Percentiles rank a stretch among this genome's conserved stretches.
Evolutionary conservation across 2,113 vertebrate species (phyloP).

Genomic region (Laticauda laticaudata): DNA sequence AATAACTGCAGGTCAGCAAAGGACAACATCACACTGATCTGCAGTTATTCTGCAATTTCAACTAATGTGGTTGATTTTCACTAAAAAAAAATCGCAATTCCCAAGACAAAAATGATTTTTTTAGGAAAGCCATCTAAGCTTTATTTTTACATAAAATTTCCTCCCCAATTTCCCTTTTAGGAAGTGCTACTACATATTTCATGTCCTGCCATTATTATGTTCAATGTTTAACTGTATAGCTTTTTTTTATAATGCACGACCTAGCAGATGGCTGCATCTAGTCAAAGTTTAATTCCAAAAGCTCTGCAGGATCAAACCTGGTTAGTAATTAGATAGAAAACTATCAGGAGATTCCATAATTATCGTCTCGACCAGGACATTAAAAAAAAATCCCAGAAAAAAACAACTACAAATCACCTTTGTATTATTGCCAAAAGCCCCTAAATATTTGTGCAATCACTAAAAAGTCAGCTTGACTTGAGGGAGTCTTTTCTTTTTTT

Average conservation of each 20-base stretch:
- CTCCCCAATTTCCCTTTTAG: not conserved
- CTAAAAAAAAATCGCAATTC: not conserved
- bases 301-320: not conserved
- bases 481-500: not conserved
- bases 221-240: not conserved
- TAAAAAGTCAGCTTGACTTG: not conserved
- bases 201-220: not conserved
- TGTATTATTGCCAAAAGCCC: not conserved
- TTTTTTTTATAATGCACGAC: not conserved
- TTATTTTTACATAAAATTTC: not conserved
- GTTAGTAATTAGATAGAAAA: not conserved
- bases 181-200: not conserved
- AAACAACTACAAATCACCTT: not conserved
- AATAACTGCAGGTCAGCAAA: not conserved
- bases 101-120: not conserved
- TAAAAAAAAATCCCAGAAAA: not conserved
- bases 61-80: accelerated
- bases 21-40: not conserved
- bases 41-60: not conserved
- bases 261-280: not conserved
- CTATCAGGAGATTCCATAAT: not conserved
- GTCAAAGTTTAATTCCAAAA: not conserved
- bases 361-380: not conserved
- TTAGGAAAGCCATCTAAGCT: not conserved
- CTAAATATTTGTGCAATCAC: not conserved